Evolutionary conservation across 2,113 vertebrate species (phyloP).

Genomic region (Sander lucioperca): DNA sequence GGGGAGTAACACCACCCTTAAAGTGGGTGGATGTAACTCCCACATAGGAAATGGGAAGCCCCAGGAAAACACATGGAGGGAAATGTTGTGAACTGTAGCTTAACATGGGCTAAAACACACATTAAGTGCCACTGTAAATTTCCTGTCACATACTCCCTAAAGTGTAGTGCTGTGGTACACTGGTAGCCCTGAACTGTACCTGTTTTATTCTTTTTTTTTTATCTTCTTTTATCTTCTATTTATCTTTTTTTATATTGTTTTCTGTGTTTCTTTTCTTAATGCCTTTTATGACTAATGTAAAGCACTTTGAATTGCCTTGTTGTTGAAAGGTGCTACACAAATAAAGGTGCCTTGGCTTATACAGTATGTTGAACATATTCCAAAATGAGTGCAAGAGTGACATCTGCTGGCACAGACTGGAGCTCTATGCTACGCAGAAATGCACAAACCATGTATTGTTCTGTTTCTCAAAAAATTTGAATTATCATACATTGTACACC

Average conservation of each 20-base stretch:
- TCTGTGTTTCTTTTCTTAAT: background rate
- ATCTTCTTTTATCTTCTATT: background rate
- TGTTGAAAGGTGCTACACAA: background rate
- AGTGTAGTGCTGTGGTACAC: background rate
- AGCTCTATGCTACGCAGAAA: background rate
- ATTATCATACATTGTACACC: background rate
- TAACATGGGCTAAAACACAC: background rate
- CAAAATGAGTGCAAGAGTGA: conserved; percentile 29
- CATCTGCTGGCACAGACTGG: conserved; percentile 57
- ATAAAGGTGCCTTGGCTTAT: no score
- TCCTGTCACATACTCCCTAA: conserved; percentile 11
- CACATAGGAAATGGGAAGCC: background rate
- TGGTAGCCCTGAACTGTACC: background rate
- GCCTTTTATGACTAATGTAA: background rate
- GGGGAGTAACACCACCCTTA: conserved; percentile 7
- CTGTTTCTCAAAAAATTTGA: background rate
- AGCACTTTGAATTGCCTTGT: background rate
- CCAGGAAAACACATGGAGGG: conserved; percentile 1
- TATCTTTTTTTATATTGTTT: background rate
- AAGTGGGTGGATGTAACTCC: background rate
- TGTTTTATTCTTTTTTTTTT: background rate
- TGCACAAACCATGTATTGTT: background rate
- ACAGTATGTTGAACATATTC: background rate
- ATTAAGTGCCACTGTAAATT: background rate
- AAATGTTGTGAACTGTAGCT: conserved; percentile 8